These are phyloP conservation scores for Nymphicus hollandicus DNA, from an alignment of 2,113 vertebrate genomes.

Conservation along the genomic window DNA sequence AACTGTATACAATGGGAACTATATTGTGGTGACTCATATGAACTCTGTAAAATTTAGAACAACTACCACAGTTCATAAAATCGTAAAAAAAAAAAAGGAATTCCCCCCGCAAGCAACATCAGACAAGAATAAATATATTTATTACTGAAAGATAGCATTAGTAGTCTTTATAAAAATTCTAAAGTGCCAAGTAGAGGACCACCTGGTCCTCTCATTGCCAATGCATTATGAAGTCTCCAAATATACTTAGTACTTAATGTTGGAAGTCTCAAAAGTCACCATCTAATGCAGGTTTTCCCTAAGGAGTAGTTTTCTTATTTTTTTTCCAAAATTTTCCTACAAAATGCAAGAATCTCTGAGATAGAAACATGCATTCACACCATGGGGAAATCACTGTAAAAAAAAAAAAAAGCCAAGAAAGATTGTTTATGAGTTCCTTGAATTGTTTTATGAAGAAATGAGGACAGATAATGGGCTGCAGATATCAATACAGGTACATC, in stretches of 20 bases:
- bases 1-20: background rate
- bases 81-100: background rate
- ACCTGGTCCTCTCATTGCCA: background rate
- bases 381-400: background rate
- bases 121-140: background rate
- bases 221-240: background rate
- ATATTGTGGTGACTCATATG: background rate
- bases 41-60: background rate
- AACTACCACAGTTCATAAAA: background rate
- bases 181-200: background rate
- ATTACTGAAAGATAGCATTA: background rate
- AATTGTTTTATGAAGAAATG: background rate
- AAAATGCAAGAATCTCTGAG: background rate
- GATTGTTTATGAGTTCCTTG: background rate
- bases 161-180: background rate
- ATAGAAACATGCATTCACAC: background rate
- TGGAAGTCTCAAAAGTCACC: background rate
- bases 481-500: background rate
- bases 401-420: background rate
- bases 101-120: background rate
- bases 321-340: background rate
- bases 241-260: background rate
- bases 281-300: background rate
- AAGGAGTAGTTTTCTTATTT: background rate
- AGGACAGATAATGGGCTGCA: background rate